phyloP scores from a whole-genome alignment of 1,140 invertebrate species.

The Patella vulgata region DNA sequence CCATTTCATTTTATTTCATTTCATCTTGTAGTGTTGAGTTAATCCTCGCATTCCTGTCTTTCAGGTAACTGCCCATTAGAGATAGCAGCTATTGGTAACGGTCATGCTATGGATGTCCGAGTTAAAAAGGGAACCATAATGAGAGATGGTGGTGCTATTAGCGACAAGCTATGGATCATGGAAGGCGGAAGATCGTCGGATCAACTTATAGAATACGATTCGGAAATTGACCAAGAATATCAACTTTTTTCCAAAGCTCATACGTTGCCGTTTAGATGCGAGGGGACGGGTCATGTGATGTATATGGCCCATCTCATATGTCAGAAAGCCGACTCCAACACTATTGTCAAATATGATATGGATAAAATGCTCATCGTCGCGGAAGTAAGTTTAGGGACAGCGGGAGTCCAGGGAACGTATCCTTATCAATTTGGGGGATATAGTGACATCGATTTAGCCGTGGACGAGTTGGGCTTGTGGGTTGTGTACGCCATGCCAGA shows the following conservation, averaged over 20 bases:
- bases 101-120: slow-evolving; percentile 3
- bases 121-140: slow-evolving; percentile 23
- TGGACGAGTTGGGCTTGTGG: slow-evolving; percentile 59
- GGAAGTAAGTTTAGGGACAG: slow-evolving; percentile 39
- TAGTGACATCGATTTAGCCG: slow-evolving; percentile 57
- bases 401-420: slow-evolving; percentile 44
- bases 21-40: too few species aligned
- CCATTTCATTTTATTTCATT: too few species aligned
- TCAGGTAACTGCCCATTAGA: too few species aligned
- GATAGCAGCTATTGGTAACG: slow-evolving; percentile 21
- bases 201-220: slow-evolving; percentile 29
- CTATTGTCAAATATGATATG: slow-evolving; percentile 52
- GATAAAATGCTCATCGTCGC: slow-evolving; percentile 32
- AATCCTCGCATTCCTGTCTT: too few species aligned
- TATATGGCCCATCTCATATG: slow-evolving; percentile 51
- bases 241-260: slow-evolving; percentile 14
- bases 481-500: slow-evolving; percentile 49
- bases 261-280: slow-evolving; percentile 50
- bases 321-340: slow-evolving; percentile 47
- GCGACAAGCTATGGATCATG: slow-evolving; percentile 27
- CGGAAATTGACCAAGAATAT: slow-evolving; percentile 18
- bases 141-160: slow-evolving; percentile 13
- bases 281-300: slow-evolving; percentile 56
- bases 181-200: slow-evolving; percentile 3
- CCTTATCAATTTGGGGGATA: slow-evolving; percentile 49